phyloP scores from a whole-genome alignment of 2,113 vertebrate genomes.

The Alethe diademata region DNA sequence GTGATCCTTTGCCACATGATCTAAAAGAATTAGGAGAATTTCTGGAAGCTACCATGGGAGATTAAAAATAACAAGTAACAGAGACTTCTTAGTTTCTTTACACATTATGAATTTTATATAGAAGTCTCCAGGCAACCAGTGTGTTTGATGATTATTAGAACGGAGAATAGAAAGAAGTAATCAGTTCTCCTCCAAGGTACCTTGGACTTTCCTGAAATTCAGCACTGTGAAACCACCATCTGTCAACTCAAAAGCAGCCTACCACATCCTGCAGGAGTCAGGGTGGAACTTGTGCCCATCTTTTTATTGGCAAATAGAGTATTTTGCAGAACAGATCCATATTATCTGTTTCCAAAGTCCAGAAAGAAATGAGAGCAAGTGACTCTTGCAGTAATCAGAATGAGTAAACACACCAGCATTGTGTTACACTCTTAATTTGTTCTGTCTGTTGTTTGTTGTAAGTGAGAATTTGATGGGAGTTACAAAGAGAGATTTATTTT shows the following conservation, averaged over 20 bases:
- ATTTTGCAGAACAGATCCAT: not conserved
- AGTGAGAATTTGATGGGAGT: not conserved
- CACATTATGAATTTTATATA: not conserved
- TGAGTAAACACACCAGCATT: not conserved
- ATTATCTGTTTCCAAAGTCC: not conserved
- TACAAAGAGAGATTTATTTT: not conserved
- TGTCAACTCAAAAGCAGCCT: not conserved
- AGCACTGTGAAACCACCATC: not conserved
- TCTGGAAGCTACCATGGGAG: not conserved
- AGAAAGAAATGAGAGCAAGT: not conserved
- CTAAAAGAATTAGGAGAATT: not conserved
- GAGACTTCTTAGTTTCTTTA: not conserved
- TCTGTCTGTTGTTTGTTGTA: not conserved
- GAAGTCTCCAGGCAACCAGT: not conserved
- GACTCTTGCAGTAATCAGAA: not conserved
- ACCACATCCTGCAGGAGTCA: not conserved
- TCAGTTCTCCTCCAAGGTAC: not conserved
- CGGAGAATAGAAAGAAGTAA: slow-evolving; percentile 37
- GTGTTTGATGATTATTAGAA: slow-evolving; percentile 3
- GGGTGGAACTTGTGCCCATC: not conserved
- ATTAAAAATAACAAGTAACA: not conserved
- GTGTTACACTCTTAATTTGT: not conserved
- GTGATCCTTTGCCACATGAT: not conserved
- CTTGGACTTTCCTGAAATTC: not conserved
- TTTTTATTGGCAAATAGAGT: not conserved